Percentiles rank a stretch among this genome's conserved stretches.
Evolutionary conservation across 2,113 vertebrate species (phyloP).

Genomic region (Barbus barbus): DNA sequence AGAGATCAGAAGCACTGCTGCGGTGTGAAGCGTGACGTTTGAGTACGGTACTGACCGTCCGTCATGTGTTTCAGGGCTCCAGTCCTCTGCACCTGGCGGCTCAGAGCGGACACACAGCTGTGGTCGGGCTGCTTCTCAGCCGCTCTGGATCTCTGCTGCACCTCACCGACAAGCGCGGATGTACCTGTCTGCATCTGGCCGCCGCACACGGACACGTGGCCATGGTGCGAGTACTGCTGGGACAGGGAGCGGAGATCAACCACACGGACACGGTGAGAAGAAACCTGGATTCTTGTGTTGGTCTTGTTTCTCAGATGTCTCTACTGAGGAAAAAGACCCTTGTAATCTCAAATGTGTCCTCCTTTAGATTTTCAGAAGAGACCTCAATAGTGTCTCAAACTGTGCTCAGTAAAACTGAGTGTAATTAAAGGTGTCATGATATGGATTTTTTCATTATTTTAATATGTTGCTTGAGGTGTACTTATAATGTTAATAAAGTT

Average conservation of each 20-base stretch:
- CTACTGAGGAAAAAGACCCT: background rate
- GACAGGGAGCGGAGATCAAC: constrained; percentile 64
- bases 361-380: background rate
- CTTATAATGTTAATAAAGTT: too few relatives aligned
- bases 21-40: background rate
- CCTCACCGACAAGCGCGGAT: constrained; percentile 61
- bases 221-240: constrained; percentile 58
- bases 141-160: constrained; percentile 65
- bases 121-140: constrained; percentile 66
- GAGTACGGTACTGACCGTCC: too few relatives aligned
- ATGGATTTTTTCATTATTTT: too few relatives aligned
- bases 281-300: too few relatives aligned
- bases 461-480: too few relatives aligned
- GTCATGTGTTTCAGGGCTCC: constrained; percentile 53
- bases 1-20: background rate
- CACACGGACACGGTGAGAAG: constrained; percentile 63
- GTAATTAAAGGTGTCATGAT: too few relatives aligned
- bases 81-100: constrained; percentile 67
- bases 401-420: background rate
- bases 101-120: constrained; percentile 63
- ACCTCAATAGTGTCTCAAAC: background rate
- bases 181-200: constrained; percentile 63
- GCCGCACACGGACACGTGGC: constrained; percentile 59
- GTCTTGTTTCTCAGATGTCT: background rate
- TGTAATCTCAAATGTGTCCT: background rate